Evolutionary conservation across 2,797 vertebrate genomes (phyloP), one percentile per base, ranked within the genome.

Genomic region (Distichodus sexfasciatus): DNA sequence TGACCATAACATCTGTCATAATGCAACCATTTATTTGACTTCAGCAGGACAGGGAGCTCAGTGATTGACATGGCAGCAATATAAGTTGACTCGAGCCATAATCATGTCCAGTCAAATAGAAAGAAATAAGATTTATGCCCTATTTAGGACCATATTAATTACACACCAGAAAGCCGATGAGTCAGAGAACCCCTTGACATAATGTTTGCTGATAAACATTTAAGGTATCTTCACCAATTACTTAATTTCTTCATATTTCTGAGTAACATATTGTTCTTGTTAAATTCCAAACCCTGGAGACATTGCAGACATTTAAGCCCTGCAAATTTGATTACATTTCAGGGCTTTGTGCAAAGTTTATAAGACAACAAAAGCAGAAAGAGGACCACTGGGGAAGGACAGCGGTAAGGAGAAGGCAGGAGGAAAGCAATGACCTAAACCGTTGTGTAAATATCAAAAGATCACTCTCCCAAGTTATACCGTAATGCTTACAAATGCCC

Each of bases 21-120:
- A 79, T 75, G 68, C 79, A 66, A 43, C 73, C 51, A 79, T 79
- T 82, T 65, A 80, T 80, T 55, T 57, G 54, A 70, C 78, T 71
- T 72, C 55, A 60, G 75, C 74, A 74, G 69, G 29, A 46, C 44
- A 29, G 38, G 58, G 38, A 71, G 54, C 66, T 59, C 72, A 41
- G 47, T 60, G 58, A 55, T 70, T 54, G 71, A 76, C 50, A 65
- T 41, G 43, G 43, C 15, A 24, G 28, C 50, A 36, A 48, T 68
- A 66, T 35, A 36, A 46, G 59, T 74, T 69, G 48, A 44, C 31
- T 66, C 40, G 65, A 47, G 33, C 46, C 43, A 28, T 2, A 33
- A 51, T 23, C 57, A 71, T 57, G 60, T 61, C 31, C 28, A 29
- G 46, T 54, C 62, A 46, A 53, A 50, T 31, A 48, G 71, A 46